Base-by-base conservation (phyloP, 2,888 invertebrate genomes). In the Meiosimyza platycephala region DNA sequence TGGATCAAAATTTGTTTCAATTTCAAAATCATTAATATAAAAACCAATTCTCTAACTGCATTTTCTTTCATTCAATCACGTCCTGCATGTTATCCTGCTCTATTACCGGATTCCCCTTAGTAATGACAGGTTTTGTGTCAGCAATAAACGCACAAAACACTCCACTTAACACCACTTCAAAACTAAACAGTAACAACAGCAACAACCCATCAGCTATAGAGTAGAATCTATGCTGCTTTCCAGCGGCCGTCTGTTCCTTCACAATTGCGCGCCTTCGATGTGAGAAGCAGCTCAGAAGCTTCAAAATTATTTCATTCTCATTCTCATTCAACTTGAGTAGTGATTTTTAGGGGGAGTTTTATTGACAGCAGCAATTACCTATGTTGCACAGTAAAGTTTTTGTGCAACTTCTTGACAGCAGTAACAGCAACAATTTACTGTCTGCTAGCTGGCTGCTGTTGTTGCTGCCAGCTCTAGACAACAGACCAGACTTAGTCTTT, bases 281-380 rank as follows among this genome's bases (percentile, higher is more conserved):
- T 40, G 62, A 51, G 40, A 62, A 47, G 63, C 33, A 63, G 62
- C 62, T 54, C 63, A 62, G 63, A 70, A 70, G 70, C 70, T 59
- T 70, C 47, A 52, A 54, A 63, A 62, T 54, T 63, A 52, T 70
- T 54, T 54, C 70, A 63, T 52, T 63, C 52, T 54, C 70, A 63
- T 52, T 63, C 52, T 47, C 47, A 16, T 48, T 28, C 16, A 28
- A 28, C 28, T 33, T 52, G 59, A 70, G 70, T 63, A 54, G 47
- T 54, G 69, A n/a, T 50, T 67, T 79, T 80, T 82, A 81, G 85
- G 82, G 85, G 85, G 83, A 84, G 84, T 84, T 84, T 84, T 84
- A 84, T 84, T 84, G 84, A 84, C 84, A 84, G 84, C 84, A 85
- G 83, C 84, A 84, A 84, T 84, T 84, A 84, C 76, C 76, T 62